Base-by-base conservation (phyloP, 2,797 vertebrate species). In the Eidolon dupreanum region DNA sequence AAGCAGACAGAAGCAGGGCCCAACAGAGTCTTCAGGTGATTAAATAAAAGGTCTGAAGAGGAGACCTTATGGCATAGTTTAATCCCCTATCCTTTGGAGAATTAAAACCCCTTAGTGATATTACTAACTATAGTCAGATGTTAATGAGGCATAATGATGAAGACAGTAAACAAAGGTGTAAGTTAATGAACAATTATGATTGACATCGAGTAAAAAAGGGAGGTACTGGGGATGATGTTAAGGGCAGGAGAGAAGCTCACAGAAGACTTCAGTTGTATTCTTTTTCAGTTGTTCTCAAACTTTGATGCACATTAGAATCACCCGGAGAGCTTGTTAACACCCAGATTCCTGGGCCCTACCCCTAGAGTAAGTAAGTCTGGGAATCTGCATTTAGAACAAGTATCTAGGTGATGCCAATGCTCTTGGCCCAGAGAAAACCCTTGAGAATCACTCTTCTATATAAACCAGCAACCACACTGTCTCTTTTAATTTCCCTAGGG, bases 61-160 rank as follows among this genome's bases (percentile, higher is more conserved):
- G 26, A 82, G 5, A 33, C 28, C 43, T 26, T 16, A 36, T 16
- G 51, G 11, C 3, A 77, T 5, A 55, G 28, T 36, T 71, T 49
- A 89, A 90, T 57, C 22, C 43, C 49, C 46, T 46, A n/a, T 38
- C 43, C 55, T 88, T 73, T 61, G 28, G 43, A 83, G 28, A 90
- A 85, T 83, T 22, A 73, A 87, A 83, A 49, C 6, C 51, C 13
- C 20, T 70, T 28, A 28, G n/a, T 85, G 28, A 70, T 19, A 51
- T 12, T 15, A 41, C 33, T 74, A 59, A 83, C 51, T 77, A 51
- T 16, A 75, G 53, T 46, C 33, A 36, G n/a, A 31, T 74, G n/a
- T 36, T 92, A 89, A 89, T 90, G 75, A 82, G 28, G 28, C 38
- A 55, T 36, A 92, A 73, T 13, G 43, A 51, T 4, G 11, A 79